A percentile compares a stretch with the other conserved stretches of the same genome.
Evolutionary conservation across 2,888 invertebrate genomes (phyloP).

Genomic region (Agrenia bidenticulata): DNA sequence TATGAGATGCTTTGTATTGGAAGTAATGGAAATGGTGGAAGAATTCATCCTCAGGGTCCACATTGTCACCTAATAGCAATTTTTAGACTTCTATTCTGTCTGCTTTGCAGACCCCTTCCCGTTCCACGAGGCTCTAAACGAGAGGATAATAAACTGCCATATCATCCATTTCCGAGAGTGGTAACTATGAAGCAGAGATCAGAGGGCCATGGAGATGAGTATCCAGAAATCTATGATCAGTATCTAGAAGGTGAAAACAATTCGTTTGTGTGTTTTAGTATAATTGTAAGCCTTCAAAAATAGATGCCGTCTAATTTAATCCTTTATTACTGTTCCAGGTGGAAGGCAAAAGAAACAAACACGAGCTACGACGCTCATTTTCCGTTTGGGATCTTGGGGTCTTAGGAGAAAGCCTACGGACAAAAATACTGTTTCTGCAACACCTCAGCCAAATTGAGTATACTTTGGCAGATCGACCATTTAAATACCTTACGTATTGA

Average conservation of each 20-base stretch:
- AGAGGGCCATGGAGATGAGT: not conserved
- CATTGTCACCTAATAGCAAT: too few relatives aligned
- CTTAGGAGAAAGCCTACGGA: not conserved
- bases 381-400: constrained; percentile 34
- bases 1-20: not conserved
- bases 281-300: not conserved
- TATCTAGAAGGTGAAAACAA: not conserved
- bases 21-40: too few relatives aligned
- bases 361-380: constrained; percentile 38
- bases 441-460: not conserved
- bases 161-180: constrained; percentile 42
- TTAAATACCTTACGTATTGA: too few relatives aligned
- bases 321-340: constrained; percentile 18
- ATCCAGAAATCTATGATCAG: not conserved
- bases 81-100: too few relatives aligned
- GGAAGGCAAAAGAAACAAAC: constrained; percentile 38
- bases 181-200: constrained; percentile 27
- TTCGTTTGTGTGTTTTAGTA: too few relatives aligned
- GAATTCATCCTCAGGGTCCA: too few relatives aligned
- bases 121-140: constrained; percentile 43
- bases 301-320: not conserved
- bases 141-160: constrained; percentile 33
- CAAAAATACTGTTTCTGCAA: not conserved
- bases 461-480: too few relatives aligned
- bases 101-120: constrained; percentile 32